These are phyloP conservation scores for Himalopsyche tibetana DNA, from an alignment of 2,888 invertebrate genomes.

Conservation along the genomic window DNA sequence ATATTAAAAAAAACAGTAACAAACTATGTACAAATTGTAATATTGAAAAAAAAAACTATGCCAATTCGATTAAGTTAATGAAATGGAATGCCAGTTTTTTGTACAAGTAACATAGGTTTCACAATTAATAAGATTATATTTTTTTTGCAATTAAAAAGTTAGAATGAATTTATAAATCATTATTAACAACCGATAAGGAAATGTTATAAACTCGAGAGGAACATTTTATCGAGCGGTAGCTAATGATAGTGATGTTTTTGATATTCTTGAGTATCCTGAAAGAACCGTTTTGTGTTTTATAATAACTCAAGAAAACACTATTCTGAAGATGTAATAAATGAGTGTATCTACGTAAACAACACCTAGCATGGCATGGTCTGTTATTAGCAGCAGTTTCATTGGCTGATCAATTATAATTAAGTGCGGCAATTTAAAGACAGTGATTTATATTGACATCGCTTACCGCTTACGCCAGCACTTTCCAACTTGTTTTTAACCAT, in stretches of 20 bases:
- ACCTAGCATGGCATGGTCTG: conserved; percentile 50
- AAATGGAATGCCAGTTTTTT: no score
- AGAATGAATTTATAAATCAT: no score
- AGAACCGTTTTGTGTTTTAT: conserved; percentile 31
- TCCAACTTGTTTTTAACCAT: conserved; percentile 7
- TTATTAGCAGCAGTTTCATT: conserved; percentile 57
- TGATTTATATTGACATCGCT: conserved; percentile 60
- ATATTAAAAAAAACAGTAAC: no score
- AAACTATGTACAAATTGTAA: no score
- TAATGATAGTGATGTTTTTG: not conserved
- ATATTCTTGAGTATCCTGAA: conserved; percentile 13
- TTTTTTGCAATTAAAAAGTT: no score
- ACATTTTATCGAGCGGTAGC: conserved; percentile 1
- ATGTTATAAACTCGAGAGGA: not conserved
- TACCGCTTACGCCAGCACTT: conserved; percentile 40
- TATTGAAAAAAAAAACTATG: no score
- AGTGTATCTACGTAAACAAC: conserved; percentile 55
- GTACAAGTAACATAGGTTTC: no score
- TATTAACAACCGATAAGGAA: not conserved
- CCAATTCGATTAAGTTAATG: no score
- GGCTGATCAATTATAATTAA: conserved; percentile 56
- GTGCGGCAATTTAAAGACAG: conserved; percentile 52
- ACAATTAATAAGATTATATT: no score
- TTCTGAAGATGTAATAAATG: conserved; percentile 29
- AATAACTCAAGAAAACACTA: conserved; percentile 42